These are phyloP conservation scores for Hermodice carunculata DNA, from an alignment of 2,888 invertebrate genomes.

Conservation along the genomic window DNA sequence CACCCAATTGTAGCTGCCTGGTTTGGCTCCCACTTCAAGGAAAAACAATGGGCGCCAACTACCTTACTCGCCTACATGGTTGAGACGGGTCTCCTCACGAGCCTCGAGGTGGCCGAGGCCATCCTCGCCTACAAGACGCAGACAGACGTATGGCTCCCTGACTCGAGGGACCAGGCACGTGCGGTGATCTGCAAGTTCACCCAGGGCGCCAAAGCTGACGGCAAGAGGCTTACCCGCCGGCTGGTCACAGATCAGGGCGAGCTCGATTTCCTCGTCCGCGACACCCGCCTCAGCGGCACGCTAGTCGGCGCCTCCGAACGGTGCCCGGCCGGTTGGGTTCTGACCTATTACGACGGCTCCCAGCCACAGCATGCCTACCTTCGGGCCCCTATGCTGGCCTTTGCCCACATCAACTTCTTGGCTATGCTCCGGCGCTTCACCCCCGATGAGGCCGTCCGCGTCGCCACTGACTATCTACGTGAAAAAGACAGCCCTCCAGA, in stretches of 20 bases:
- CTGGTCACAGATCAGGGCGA: constrained; percentile 14
- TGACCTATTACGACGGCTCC: too few species aligned
- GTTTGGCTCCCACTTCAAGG: constrained; percentile 11
- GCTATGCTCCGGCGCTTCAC: too few species aligned
- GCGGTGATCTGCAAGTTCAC: constrained; percentile 15
- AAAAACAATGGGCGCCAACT: constrained; percentile 13
- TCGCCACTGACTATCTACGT: too few species aligned
- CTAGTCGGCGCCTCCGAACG: too few species aligned
- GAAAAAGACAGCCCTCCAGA: too few species aligned
- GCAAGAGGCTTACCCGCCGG: constrained; percentile 6
- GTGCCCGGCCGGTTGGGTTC: too few species aligned
- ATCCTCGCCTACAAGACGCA: constrained; percentile 7
- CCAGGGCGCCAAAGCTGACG: constrained; percentile 14
- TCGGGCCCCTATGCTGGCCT: too few species aligned
- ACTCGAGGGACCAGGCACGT: constrained; percentile 11
- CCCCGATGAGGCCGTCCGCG: too few species aligned
- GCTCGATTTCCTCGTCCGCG: neutral
- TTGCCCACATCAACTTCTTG: too few species aligned
- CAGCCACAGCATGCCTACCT: too few species aligned
- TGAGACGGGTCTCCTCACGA: constrained; percentile 4
- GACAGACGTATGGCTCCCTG: constrained; percentile 7
- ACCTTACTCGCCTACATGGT: constrained; percentile 7
- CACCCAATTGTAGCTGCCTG: constrained; percentile 12
- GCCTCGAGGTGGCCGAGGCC: neutral
- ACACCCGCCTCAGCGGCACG: too few species aligned